Evolutionary conservation across 2,113 vertebrate genomes (phyloP), one percentile per base, ranked within the genome.

Genomic region (Micronycteris hirsuta): DNA sequence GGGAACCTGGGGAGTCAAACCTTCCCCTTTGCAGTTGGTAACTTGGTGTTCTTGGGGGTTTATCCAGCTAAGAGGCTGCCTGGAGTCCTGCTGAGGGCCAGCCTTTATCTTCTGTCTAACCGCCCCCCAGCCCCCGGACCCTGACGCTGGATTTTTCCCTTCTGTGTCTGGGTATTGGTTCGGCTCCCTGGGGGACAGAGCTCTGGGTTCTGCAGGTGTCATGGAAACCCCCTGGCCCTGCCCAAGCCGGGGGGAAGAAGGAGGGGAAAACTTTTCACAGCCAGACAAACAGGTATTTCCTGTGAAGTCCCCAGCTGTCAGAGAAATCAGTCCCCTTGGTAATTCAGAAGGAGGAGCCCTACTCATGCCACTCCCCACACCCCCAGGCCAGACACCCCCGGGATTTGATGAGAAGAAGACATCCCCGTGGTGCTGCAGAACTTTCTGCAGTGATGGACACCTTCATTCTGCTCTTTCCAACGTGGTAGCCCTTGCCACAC

Each of bases 181-280:
- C 76, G 63, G 41, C 38, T 96, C 97, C 86, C 94, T 63, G 31
- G 96, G 95, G 96, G 41, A 67, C 5, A 4, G 33, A 28, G 41
- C 73, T 96, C 33, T 81, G 85, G 86, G 82, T 63, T 81, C 76
- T 63, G 89, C 91, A 92, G 82, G 81, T 96, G 95, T 93, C 88
- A 28, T 96, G 97, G 96, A 96, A 98, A 97, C 88, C 94, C 96
- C 95, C 95, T 71, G 87, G 89, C 95, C 86, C 83, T 94, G 94
- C 95, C 90, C 73, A 81, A 83, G 74, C 83, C 52, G 2, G 24
- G 77, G 77, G 93, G 84, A 94, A 71, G 58, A 58, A 61, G 58
- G 76, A 93, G 84, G 87, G 95, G 95, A 86, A 76, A 96, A 49
- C 70, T 87, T 95, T 54, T 97, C 71, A 36, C 7, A 88, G 87